Base-by-base conservation (phyloP, 2,888 invertebrate genomes). In the Agriopis leucophaearia region DNA sequence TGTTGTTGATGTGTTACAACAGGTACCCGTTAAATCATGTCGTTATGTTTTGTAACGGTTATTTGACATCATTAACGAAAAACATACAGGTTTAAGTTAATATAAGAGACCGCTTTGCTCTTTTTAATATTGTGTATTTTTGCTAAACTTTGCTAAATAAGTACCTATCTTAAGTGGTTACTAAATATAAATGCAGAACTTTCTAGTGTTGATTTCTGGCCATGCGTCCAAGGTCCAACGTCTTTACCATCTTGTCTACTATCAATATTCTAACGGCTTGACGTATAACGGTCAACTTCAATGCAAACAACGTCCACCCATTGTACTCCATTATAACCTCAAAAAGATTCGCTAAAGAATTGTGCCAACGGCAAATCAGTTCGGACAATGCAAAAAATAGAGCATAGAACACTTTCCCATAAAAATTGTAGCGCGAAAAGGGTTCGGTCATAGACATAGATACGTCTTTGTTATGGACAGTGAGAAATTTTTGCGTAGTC, bases 361-460 rank as follows among this genome's bases (percentile, higher is more conserved):
- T 67, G 67, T 50, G 59, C 63, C 60, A 87, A 86, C 84, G 90
- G 91, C 91, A 82, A 89, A 87, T 89, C 85, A 83, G 86, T 89
- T 88, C 76, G 92, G 92, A 92, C 93, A 93, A 94, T 91, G 93
- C 92, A 91, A 93, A 93, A 93, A 91, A 90, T 91, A 80, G 92
- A 92, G 91, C 92, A 88, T 85, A 88, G 86, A 86, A 88, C 87
- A 82, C 82, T 84, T 92, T 92, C 92, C 91, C 92, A 92, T 92
- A 91, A 92, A 90, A 92, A 89, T 87, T 79, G 84, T 87, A 88
- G 72, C 88, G 84, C 85, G 79, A 83, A 90, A 90, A 88, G 89
- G 90, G 88, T 90, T 86, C 88, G 87, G 88, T 85, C 88, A 74
- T 70, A 73, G 88, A 85, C 87, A 75, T 70, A 75, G 75, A 72